Evolutionary conservation across 1,140 invertebrate genomes (phyloP).

Genomic region (Bradynema listronoti): DNA sequence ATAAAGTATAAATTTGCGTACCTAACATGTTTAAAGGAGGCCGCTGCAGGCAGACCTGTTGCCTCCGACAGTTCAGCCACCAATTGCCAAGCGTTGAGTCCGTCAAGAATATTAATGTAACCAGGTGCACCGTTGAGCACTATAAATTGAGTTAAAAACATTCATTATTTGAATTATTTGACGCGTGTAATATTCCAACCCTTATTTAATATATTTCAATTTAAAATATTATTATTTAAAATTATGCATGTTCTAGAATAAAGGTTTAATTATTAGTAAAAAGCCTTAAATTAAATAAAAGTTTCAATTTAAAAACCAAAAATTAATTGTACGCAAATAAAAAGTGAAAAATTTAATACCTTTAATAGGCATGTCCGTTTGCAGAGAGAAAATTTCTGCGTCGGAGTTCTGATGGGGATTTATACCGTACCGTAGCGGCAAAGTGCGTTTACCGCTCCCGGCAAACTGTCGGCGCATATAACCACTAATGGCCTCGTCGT

Average conservation of each 20-base stretch:
- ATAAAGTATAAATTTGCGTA: background rate
- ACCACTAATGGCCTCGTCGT: slow-evolving; percentile 86
- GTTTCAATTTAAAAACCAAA: background rate
- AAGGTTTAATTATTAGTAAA: background rate
- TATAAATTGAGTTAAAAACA: slow-evolving; percentile 27
- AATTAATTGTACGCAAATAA: background rate
- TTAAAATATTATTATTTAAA: background rate
- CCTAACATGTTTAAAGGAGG: slow-evolving; percentile 75
- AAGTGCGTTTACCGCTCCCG: slow-evolving; percentile 59
- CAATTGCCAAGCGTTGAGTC: slow-evolving; percentile 90
- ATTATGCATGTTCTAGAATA: background rate
- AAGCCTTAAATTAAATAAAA: background rate
- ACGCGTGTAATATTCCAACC: too few relatives aligned
- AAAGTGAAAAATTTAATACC: slow-evolving; percentile 58
- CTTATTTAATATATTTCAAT: too few relatives aligned
- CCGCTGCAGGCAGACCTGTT: slow-evolving; percentile 76
- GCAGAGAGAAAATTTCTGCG: slow-evolving; percentile 79
- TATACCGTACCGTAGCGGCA: slow-evolving; percentile 76
- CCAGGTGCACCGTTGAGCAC: slow-evolving; percentile 90
- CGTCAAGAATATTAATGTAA: slow-evolving; percentile 94
- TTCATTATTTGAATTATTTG: background rate
- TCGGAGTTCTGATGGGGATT: slow-evolving; percentile 90
- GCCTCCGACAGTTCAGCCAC: slow-evolving; percentile 78
- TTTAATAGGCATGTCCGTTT: slow-evolving; percentile 74
- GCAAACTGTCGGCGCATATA: slow-evolving; percentile 88